phyloP scores from a whole-genome alignment of 1,140 invertebrate genomes.

The Luehdorfia chinensis region DNA sequence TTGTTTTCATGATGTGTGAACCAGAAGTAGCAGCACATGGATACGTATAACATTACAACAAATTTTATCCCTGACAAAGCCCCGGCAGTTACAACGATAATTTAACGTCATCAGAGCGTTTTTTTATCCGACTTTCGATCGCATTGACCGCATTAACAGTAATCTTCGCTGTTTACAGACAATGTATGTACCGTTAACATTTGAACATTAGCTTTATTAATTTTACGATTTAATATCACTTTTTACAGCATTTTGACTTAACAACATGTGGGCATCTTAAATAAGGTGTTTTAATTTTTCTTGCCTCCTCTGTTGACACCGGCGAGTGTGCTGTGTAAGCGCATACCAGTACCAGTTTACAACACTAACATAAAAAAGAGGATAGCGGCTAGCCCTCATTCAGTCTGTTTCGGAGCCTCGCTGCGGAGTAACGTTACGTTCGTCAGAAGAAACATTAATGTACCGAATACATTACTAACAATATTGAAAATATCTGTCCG shows the following conservation, averaged over 20 bases:
- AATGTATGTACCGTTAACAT: conserved; percentile 23
- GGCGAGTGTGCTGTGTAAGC: conserved; percentile 29
- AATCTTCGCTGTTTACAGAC: too few relatives aligned
- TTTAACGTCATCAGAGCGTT: too few relatives aligned
- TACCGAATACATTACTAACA: not conserved
- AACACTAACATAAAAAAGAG: conserved; percentile 70
- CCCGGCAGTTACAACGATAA: too few relatives aligned
- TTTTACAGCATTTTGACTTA: conserved; percentile 25
- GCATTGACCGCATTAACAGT: too few relatives aligned
- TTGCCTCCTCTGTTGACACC: conserved; percentile 42
- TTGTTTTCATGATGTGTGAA: too few relatives aligned
- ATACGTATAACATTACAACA: too few relatives aligned
- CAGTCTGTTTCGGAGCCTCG: conserved; percentile 48
- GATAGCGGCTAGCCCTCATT: conserved; percentile 60
- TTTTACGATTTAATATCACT: conserved; percentile 33
- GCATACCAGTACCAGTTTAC: conserved; percentile 58
- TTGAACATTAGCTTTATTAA: conserved; percentile 26
- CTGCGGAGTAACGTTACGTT: conserved; percentile 37
- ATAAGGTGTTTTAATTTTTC: conserved; percentile 32
- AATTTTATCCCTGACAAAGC: too few relatives aligned
- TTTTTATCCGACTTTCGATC: too few relatives aligned
- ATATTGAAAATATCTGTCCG: not conserved
- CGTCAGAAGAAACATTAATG: conserved; percentile 10
- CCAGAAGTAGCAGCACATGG: too few relatives aligned
- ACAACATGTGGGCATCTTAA: conserved; percentile 30